Base-by-base conservation (phyloP, 2,113 vertebrate species). In the Crotophaga sulcirostris region DNA sequence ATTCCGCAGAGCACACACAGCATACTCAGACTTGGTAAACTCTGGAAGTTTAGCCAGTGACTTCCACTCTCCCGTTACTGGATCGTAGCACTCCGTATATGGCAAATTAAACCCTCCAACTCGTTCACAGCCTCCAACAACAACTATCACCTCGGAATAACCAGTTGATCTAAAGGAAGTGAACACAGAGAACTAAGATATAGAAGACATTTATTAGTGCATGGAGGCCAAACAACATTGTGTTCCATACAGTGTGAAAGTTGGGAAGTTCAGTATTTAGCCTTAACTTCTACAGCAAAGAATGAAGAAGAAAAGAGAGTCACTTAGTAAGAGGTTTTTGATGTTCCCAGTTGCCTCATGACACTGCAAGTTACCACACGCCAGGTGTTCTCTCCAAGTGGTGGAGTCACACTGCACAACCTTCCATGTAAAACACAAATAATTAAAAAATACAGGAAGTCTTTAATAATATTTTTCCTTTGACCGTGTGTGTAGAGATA, bases 11-110 rank as follows among this genome's bases (percentile, higher is more conserved):
- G 99, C 99, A 17, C 99, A 99, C 67, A 99, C 99, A 0, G 99
- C 99, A 63, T 99, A 99, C 91, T 99, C 99, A 24, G 99, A 99
- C 93, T 99, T 99, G 68, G 99, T 99, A 93, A 99, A 99, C 96
- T 99, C 99, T 7, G 99, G 99, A 44, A 99, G 98, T 94, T 99
- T 99, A 74, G 99, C 99, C 97, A 99, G 98, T 5, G 99, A 99
- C 77, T 98, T 99, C 99, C 99, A 99, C 29, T 99, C 99, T 92
- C 99, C 99, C 49, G 99, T 99, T 83, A 99, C 98, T 14, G 99
- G 99, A 93, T 99, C 99, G 38, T 99, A 99, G 97, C 99, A 99
- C 94, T 99, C 99, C 0, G 99, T 99, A 79, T 99, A 99, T 0
- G 99, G 99, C 93, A 99, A 98, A 97, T 99, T 99, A 98, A 99